Percentiles rank a stretch among this genome's conserved stretches.
These are phyloP conservation scores for Drosophila leontia DNA, from an alignment of 1,140 invertebrate species.

Conservation along the genomic window DNA sequence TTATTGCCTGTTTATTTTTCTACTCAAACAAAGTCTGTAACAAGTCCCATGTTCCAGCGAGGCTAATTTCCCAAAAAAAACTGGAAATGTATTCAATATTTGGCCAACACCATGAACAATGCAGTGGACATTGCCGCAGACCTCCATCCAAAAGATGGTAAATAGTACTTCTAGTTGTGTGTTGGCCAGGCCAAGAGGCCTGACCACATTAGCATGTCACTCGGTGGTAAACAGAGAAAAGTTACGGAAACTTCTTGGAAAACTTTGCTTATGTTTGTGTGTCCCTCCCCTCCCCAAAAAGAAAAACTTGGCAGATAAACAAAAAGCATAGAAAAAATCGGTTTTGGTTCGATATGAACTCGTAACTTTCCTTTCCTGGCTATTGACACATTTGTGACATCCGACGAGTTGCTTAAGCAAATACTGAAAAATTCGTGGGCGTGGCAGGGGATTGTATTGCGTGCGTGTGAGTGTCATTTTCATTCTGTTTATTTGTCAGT, in stretches of 20 bases:
- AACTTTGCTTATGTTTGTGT: slow-evolving; percentile 62
- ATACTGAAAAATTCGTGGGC: slow-evolving; percentile 56
- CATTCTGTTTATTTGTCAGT: slow-evolving; percentile 73
- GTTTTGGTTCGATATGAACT: slow-evolving; percentile 36
- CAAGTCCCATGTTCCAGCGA: slow-evolving; percentile 10
- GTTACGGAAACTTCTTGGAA: slow-evolving; percentile 55
- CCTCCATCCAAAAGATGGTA: slow-evolving; percentile 5
- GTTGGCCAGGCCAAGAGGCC: too few species aligned
- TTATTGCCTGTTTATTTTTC: slow-evolving; percentile 20
- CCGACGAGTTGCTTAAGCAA: slow-evolving; percentile 59
- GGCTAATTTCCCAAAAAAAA: slow-evolving; percentile 25
- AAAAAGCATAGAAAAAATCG: slow-evolving; percentile 15
- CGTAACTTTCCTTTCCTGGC: slow-evolving; percentile 53
- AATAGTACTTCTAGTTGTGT: slow-evolving; percentile 16
- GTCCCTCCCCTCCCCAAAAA: slow-evolving; percentile 4
- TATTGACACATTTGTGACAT: slow-evolving; percentile 66
- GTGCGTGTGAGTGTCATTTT: slow-evolving; percentile 47
- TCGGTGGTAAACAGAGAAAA: slow-evolving; percentile 54
- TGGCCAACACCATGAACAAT: slow-evolving; percentile 32
- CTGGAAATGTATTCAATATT: slow-evolving; percentile 27
- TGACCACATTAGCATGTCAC: slow-evolving; percentile 55
- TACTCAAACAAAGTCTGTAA: slow-evolving; percentile 11
- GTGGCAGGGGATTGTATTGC: slow-evolving; percentile 20
- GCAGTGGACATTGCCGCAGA: slow-evolving; percentile 12
- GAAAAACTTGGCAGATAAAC: slow-evolving; percentile 55